Base-by-base conservation (phyloP, 2,113 vertebrate genomes). In the Grus americana region DNA sequence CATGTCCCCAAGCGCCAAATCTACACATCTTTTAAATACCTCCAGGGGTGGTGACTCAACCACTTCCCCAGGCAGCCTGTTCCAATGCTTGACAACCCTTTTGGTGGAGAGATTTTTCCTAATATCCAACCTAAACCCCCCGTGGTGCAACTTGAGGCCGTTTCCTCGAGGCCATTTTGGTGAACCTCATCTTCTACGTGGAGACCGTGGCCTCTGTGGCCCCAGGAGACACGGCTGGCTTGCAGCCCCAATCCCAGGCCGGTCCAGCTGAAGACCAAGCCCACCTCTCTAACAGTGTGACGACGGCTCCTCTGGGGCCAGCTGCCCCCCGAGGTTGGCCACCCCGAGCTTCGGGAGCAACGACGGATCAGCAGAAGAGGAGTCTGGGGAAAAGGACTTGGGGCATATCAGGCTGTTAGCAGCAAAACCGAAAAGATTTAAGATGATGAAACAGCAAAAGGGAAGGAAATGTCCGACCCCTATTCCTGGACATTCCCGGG, bases 401-500 rank as follows among this genome's bases (percentile, higher is more conserved):
- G 27, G 92, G 68, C 49, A 13, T 36, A 83, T n/a, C 68, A 17
- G 55, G 47, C 82, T 67, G 57, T 84, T 82, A 59, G 75, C 82
- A 84, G 91, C 50, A 87, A 86, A 92, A 73, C 17, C 1, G 0
- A 38, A 68, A 71, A 86, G 58, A 74, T 80, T 83, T 94, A 72
- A 95, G 65, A 44, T 82, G 61, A 30, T 88, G 80, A 94, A 96
- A 90, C 91, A 86, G 93, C 54, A 91, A 66, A 95, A 74, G 67
- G 84, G 71, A 89, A 97, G 42, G 26, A 95, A 92, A 94, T 88
- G 72, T 93, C 96, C 95, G 70, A 70, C n/a, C 76, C 52, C 57
- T 94, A 79, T 97, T 96, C 91, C 94, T 96, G 97, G 92, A 85
- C 93, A 95, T 95, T 86, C 78, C 68, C 91, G 68, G 23, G 46